phyloP scores from a whole-genome alignment of 2,797 vertebrate genomes.

The Crocidura indochinensis region DNA sequence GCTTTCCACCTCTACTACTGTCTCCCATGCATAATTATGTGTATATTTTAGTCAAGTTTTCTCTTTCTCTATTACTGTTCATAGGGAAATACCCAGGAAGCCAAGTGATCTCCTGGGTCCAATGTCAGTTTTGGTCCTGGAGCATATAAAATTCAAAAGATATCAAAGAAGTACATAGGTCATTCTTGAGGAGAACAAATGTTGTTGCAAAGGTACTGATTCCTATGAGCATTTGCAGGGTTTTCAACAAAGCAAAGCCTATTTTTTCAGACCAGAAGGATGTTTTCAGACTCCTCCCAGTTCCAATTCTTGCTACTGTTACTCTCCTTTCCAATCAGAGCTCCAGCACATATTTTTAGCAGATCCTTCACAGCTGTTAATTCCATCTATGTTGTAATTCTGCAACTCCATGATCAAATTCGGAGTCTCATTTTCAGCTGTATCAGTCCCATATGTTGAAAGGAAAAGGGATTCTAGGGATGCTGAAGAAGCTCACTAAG shows the following conservation, averaged over 20 bases:
- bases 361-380: conserved; percentile 9
- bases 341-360: neutral
- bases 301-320: too few relatives aligned
- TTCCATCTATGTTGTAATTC: neutral
- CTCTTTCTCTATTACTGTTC: neutral
- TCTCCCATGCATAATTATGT: neutral
- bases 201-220: neutral
- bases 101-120: neutral
- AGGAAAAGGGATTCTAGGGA: neutral
- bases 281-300: neutral
- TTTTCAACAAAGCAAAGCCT: neutral
- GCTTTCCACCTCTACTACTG: neutral
- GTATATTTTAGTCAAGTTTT: neutral
- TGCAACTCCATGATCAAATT: neutral
- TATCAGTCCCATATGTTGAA: neutral
- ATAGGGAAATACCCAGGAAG: neutral
- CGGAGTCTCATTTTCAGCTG: neutral
- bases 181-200: neutral
- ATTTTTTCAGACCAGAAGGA: neutral
- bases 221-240: neutral
- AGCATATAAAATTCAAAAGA: neutral
- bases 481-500: neutral
- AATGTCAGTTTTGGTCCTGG: neutral
- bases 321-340: conserved; percentile 6
- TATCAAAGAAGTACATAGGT: neutral